A percentile compares a stretch with the other conserved stretches of the same genome.
Evolutionary conservation across 2,113 vertebrate species (phyloP).

Genomic region (Sminthopsis crassicaudata): DNA sequence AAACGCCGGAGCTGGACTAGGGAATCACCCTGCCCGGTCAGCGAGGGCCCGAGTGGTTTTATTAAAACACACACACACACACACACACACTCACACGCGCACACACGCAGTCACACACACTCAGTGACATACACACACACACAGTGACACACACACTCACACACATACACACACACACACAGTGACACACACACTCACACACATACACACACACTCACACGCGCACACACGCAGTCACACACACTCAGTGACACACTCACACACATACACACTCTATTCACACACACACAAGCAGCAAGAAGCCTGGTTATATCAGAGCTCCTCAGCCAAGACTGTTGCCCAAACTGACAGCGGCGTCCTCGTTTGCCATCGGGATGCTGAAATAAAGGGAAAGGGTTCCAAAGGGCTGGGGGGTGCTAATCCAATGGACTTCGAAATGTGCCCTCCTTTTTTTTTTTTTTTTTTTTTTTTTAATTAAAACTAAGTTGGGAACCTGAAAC

Average conservation of each 20-base stretch:
- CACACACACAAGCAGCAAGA: no score
- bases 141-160: no score
- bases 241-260: no score
- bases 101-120: no score
- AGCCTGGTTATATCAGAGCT: background rate
- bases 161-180: no score
- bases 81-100: background rate
- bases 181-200: no score
- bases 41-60: background rate
- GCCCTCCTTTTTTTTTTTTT: no score
- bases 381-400: background rate
- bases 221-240: no score
- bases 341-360: background rate
- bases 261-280: no score
- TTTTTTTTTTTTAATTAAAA: constrained; percentile 4
- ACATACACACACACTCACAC: no score
- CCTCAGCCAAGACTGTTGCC: background rate
- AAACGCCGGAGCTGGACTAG: constrained; percentile 38
- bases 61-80: background rate
- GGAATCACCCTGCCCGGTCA: constrained; percentile 25
- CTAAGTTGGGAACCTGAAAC: background rate
- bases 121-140: no score
- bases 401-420: background rate
- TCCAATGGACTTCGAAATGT: background rate
- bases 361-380: background rate